Evolutionary conservation across 2,888 invertebrate species (phyloP).

Genomic region (Octodonta nipae): DNA sequence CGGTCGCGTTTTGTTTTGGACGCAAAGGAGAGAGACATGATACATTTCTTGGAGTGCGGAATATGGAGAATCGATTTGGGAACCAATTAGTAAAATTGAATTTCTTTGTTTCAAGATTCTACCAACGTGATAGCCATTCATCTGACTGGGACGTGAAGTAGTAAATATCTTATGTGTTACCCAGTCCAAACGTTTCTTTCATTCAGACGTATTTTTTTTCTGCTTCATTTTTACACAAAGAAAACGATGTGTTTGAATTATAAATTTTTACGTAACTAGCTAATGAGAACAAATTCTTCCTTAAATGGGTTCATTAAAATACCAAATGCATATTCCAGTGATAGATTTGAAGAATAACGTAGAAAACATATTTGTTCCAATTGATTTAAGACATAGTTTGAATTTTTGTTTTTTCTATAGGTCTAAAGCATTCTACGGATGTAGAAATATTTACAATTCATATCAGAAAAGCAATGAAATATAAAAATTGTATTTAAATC

Average conservation of each 20-base stretch:
- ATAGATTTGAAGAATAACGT: slow-evolving; percentile 5
- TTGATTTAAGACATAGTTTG: too few relatives aligned
- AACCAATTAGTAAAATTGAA: slow-evolving; percentile 25
- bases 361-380: too few relatives aligned
- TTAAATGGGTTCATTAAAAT: slow-evolving; percentile 20
- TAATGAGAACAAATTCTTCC: slow-evolving; percentile 18
- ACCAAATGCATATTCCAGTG: slow-evolving; percentile 12
- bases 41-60: slow-evolving; percentile 6
- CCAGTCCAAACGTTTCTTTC: slow-evolving; percentile 11
- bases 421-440: too few relatives aligned
- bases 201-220: slow-evolving; percentile 11
- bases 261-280: slow-evolving; percentile 16
- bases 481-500: too few relatives aligned
- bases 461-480: too few relatives aligned
- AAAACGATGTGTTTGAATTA: not conserved
- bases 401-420: too few relatives aligned
- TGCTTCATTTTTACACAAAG: slow-evolving; percentile 4
- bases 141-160: slow-evolving; percentile 8
- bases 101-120: slow-evolving; percentile 22
- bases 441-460: too few relatives aligned
- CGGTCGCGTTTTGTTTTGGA: too few relatives aligned
- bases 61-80: slow-evolving; percentile 13
- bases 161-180: slow-evolving; percentile 10
- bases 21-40: not conserved
- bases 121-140: slow-evolving; percentile 11